phyloP scores from a whole-genome alignment of 2,888 invertebrate genomes.

The Polydrusus pterygomalis region DNA sequence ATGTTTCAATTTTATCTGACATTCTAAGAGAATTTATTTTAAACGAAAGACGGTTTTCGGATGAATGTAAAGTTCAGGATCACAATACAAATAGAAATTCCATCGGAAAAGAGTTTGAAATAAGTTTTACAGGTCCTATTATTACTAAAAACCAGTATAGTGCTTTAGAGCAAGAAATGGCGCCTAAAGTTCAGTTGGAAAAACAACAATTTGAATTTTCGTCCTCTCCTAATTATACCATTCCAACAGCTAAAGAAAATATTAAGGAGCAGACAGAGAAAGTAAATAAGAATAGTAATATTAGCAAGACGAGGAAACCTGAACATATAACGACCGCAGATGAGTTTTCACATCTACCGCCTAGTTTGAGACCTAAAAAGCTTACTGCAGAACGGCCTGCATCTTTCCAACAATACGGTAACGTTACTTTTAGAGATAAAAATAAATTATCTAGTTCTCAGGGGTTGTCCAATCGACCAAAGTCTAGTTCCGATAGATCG shows the following conservation, averaged over 20 bases:
- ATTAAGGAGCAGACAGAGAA: neutral
- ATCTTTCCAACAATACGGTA: neutral
- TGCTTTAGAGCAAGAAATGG: neutral
- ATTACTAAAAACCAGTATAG: neutral
- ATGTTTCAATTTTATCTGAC: neutral
- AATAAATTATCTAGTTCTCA: neutral
- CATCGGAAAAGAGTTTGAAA: neutral
- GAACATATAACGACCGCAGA: neutral
- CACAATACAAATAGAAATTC: neutral
- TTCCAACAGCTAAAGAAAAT: too few relatives aligned
- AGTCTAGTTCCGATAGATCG: neutral
- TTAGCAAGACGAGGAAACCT: neutral
- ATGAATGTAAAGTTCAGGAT: neutral
- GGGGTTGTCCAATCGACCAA: neutral
- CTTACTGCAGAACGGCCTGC: neutral
- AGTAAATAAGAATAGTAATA: neutral
- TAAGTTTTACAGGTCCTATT: constrained; percentile 2
- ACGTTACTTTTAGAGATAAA: constrained; percentile 26
- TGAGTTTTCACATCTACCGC: constrained; percentile 23
- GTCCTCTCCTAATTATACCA: too few relatives aligned
- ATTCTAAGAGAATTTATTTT: constrained; percentile 2
- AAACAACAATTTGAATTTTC: neutral
- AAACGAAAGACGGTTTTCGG: neutral
- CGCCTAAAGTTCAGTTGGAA: neutral
- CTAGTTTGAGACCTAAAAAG: constrained; percentile 37